phyloP scores from a whole-genome alignment of 1,140 invertebrate genomes.

The Cataglyphis hispanica region DNA sequence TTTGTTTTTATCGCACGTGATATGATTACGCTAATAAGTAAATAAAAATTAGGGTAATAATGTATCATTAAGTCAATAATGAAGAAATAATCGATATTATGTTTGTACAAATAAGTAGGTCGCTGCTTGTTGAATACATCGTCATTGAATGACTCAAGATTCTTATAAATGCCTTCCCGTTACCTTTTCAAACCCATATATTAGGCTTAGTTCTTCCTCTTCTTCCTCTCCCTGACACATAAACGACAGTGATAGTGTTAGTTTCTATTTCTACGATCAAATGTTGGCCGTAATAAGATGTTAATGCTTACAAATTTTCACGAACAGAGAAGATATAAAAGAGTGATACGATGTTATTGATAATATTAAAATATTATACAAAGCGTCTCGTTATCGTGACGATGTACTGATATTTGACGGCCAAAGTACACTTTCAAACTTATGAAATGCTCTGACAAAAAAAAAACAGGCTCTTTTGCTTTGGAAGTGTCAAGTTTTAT shows the following conservation, averaged over 20 bases:
- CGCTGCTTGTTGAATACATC: not conserved
- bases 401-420: constrained; percentile 28
- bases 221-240: not conserved
- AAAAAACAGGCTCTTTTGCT: constrained; percentile 15
- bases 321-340: not conserved
- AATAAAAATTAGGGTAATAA: not conserved
- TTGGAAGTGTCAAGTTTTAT: constrained; percentile 24
- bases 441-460: not conserved
- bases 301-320: not conserved
- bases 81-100: not conserved
- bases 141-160: not conserved
- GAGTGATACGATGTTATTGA: constrained; percentile 9
- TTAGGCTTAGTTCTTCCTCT: not conserved
- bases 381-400: constrained; percentile 43
- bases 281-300: not conserved
- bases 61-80: constrained; percentile 23
- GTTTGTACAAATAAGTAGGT: not conserved
- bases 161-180: constrained; percentile 3
- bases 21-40: not conserved
- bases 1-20: not conserved
- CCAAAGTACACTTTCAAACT: constrained; percentile 62
- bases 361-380: constrained; percentile 21
- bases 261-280: not conserved
- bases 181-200: not conserved
- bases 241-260: constrained; percentile 7